Evolutionary conservation across 2,888 invertebrate species (phyloP).

Genomic region (Tetragonula carbonaria): DNA sequence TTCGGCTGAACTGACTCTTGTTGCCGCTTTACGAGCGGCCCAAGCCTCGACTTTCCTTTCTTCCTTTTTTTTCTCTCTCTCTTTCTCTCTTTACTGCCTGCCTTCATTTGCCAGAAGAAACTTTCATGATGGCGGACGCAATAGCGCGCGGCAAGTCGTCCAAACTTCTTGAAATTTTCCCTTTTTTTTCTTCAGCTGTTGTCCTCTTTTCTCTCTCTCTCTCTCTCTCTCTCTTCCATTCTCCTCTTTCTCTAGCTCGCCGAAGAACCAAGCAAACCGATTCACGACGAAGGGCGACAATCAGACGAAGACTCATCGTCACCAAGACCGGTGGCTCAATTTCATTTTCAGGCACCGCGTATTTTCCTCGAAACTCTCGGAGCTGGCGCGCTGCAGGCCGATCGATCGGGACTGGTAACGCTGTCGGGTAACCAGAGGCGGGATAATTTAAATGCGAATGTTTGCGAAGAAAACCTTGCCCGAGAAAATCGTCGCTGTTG

Average conservation of each 20-base stretch:
- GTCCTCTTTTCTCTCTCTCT: background rate
- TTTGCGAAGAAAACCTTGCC: constrained; percentile 3
- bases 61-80: constrained; percentile 11
- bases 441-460: constrained; percentile 9
- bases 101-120: constrained; percentile 51
- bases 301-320: constrained; percentile 12
- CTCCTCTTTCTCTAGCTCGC: background rate
- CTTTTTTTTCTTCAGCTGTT: background rate
- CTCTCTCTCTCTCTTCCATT: no score
- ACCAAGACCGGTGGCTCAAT: constrained; percentile 2
- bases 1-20: constrained; percentile 53
- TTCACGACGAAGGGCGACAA: constrained; percentile 9
- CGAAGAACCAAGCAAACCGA: background rate
- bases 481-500: background rate
- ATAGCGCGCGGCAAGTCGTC: constrained; percentile 45
- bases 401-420: constrained; percentile 16
- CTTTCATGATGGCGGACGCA: constrained; percentile 50
- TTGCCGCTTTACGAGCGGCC: constrained; percentile 58
- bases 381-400: background rate
- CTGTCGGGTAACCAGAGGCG: background rate
- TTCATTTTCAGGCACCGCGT: background rate
- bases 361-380: background rate
- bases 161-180: constrained; percentile 24
- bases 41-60: constrained; percentile 8
- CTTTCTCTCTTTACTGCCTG: constrained; percentile 35